Evolutionary conservation across 37 sponge, comb jelly and placozoan species (phyloP).

Genomic region (Bolinopsis microptera): DNA sequence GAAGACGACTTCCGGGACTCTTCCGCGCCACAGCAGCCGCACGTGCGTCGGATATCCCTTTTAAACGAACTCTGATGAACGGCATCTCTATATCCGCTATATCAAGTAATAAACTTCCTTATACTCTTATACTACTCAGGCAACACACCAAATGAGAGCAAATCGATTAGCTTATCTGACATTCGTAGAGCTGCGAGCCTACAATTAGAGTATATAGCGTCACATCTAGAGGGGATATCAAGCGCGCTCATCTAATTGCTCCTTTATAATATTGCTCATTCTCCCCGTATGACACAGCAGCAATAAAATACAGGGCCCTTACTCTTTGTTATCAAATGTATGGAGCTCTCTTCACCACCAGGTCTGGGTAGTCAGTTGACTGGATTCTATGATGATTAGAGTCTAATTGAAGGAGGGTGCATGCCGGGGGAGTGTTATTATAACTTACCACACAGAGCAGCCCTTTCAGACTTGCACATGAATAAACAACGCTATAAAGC

Average conservation of each 20-base stretch:
- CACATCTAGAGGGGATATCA: too few species aligned
- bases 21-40: conserved; percentile 38
- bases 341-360: neutral
- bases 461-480: neutral
- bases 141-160: neutral
- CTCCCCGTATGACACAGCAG: too few species aligned
- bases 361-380: neutral
- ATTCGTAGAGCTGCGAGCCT: neutral
- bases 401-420: neutral
- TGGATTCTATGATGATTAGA: neutral
- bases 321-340: neutral
- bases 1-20: neutral
- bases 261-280: too few species aligned
- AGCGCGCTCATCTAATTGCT: neutral
- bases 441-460: too few species aligned
- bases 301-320: neutral
- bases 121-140: too few species aligned
- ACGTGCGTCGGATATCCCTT: conserved; percentile 35
- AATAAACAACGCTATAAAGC: neutral
- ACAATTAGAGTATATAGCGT: neutral
- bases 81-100: neutral
- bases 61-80: conserved; percentile 15
- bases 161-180: neutral
- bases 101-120: too few species aligned
- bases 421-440: too few species aligned